Percentiles rank a stretch among this genome's conserved stretches.
Evolutionary conservation across 1,140 invertebrate genomes (phyloP).

Genomic region (Lucilia sericata): DNA sequence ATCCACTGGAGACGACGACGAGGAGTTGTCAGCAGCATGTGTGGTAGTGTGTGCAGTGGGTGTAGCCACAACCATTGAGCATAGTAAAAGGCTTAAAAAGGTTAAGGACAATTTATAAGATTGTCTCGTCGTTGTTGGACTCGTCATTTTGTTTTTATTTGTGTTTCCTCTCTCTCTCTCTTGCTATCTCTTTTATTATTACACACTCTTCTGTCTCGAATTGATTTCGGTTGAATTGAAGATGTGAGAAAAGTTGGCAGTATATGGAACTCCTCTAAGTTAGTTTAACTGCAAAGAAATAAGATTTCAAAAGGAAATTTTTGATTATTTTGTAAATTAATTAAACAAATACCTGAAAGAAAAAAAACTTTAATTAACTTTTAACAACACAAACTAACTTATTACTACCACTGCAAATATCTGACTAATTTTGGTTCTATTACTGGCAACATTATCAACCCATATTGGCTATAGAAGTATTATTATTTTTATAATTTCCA

Average conservation of each 20-base stretch:
- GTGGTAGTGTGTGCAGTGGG: constrained; percentile 37
- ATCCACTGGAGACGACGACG: background rate
- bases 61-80: constrained; percentile 48
- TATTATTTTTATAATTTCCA: background rate
- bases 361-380: background rate
- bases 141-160: constrained; percentile 23
- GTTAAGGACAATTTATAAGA: constrained; percentile 23
- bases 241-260: background rate
- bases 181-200: no score
- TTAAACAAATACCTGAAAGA: background rate
- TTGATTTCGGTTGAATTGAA: background rate
- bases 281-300: background rate
- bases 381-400: constrained; percentile 8
- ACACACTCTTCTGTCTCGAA: no score
- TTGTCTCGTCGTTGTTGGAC: constrained; percentile 31
- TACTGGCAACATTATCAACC: constrained; percentile 17
- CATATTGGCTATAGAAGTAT: constrained; percentile 1
- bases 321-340: background rate
- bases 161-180: background rate
- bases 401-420: constrained; percentile 28
- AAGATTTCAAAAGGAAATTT: background rate
- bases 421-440: constrained; percentile 35
- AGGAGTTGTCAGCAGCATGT: background rate
- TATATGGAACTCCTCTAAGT: background rate
- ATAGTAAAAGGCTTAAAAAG: constrained; percentile 52